These are phyloP conservation scores for Cotesia congregata DNA, from an alignment of 2,888 invertebrate species.

Conservation along the genomic window DNA sequence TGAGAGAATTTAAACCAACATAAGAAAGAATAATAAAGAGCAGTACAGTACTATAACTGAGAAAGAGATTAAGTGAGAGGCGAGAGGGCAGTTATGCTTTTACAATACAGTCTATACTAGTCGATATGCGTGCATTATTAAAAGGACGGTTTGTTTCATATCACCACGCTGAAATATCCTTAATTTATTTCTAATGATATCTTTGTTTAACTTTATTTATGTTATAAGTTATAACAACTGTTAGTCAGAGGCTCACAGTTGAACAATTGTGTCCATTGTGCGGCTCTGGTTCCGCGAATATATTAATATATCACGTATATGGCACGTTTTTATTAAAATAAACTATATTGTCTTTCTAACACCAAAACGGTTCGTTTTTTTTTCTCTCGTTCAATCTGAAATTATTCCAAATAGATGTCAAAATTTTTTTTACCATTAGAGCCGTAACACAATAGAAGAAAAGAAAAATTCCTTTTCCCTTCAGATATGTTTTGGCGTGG, in stretches of 20 bases:
- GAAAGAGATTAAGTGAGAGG: slow-evolving; percentile 31
- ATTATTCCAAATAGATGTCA: slow-evolving; percentile 38
- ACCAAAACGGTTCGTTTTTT: no score
- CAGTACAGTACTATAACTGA: background rate
- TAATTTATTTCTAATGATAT: slow-evolving; percentile 42
- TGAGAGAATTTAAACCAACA: slow-evolving; percentile 40
- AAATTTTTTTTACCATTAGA: no score
- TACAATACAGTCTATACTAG: slow-evolving; percentile 26
- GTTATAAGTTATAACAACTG: slow-evolving; percentile 9
- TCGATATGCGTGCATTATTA: slow-evolving; percentile 32
- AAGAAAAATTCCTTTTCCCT: slow-evolving; percentile 29
- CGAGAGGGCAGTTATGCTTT: slow-evolving; percentile 28
- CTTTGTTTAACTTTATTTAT: slow-evolving; percentile 36
- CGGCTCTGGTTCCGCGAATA: slow-evolving; percentile 36
- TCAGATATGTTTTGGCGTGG: slow-evolving; percentile 51
- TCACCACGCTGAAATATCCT: slow-evolving; percentile 38
- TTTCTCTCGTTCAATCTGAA: no score
- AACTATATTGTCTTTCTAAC: no score
- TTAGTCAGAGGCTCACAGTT: slow-evolving; percentile 18
- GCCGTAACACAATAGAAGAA: slow-evolving; percentile 19
- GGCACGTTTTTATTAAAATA: no score
- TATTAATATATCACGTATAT: no score
- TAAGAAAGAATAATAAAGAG: slow-evolving; percentile 36
- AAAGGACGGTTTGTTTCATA: slow-evolving; percentile 37
- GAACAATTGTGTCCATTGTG: slow-evolving; percentile 57